Evolutionary conservation across 2,888 invertebrate species (phyloP).

Genomic region (Blastobasis adustella): DNA sequence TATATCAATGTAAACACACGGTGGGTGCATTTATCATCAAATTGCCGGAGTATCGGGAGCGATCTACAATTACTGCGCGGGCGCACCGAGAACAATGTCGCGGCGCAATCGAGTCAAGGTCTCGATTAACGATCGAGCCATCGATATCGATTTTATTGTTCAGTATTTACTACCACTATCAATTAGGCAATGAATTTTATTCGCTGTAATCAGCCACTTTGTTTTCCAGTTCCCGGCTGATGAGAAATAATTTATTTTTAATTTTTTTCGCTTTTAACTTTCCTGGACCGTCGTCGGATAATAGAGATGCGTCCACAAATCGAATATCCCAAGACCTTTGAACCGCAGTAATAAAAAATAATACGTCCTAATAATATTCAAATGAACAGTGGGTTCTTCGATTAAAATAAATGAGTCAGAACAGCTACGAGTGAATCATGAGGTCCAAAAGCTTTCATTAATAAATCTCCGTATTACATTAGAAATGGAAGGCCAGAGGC

Average conservation of each 20-base stretch:
- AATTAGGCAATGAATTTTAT: not conserved
- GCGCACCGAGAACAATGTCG: too few species aligned
- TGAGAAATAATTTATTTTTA: too few species aligned
- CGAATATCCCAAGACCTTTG: too few species aligned
- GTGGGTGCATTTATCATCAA: slow-evolving; percentile 36
- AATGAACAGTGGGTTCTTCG: slow-evolving; percentile 16
- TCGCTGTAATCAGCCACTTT: too few species aligned
- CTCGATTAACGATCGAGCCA: slow-evolving; percentile 9
- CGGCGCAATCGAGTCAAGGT: slow-evolving; percentile 21
- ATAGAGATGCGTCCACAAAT: too few species aligned
- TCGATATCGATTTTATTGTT: slow-evolving; percentile 3
- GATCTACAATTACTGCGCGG: slow-evolving; percentile 33
- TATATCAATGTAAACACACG: too few species aligned
- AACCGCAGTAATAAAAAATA: too few species aligned
- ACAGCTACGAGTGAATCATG: slow-evolving; percentile 9
- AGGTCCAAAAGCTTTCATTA: slow-evolving; percentile 17
- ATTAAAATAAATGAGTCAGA: slow-evolving; percentile 20
- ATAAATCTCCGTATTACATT: slow-evolving; percentile 15
- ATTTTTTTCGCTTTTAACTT: too few species aligned
- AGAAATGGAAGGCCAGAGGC: slow-evolving; percentile 29
- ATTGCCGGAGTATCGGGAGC: slow-evolving; percentile 32
- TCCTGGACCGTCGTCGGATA: too few species aligned
- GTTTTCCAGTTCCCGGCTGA: too few species aligned
- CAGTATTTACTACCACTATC: not conserved
- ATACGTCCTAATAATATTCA: slow-evolving; percentile 11